These are phyloP conservation scores for Actinia equina DNA, from an alignment of 64 coral and sea anemone genomes.

Conservation along the genomic window DNA sequence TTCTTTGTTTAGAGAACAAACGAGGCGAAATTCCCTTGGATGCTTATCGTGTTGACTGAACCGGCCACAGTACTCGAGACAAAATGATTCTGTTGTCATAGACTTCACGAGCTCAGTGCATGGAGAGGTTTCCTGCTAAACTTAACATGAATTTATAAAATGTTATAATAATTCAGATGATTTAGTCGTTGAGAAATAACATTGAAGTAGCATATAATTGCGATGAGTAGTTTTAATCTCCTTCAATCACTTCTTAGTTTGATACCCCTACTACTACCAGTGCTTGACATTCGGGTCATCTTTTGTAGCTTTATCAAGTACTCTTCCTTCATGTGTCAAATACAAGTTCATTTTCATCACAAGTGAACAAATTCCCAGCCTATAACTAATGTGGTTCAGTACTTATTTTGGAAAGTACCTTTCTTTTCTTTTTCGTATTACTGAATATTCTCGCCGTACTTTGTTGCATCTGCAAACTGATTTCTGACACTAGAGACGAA, in stretches of 20 bases:
- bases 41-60: background rate
- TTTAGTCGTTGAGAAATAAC: background rate
- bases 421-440: too few species aligned
- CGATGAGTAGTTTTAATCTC: background rate
- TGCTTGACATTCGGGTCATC: background rate
- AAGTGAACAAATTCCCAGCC: too few species aligned
- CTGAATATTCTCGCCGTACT: too few species aligned
- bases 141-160: background rate
- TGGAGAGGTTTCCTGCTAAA: background rate
- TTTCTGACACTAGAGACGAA: too few species aligned
- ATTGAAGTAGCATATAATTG: background rate
- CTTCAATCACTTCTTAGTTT: background rate
- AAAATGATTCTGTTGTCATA: too few species aligned
- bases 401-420: too few species aligned
- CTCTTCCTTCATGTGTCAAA: background rate
- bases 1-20: constrained; percentile 3
- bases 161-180: background rate
- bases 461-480: too few species aligned
- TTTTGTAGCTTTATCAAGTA: background rate
- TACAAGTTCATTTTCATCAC: background rate
- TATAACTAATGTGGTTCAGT: too few species aligned
- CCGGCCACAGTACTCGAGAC: background rate
- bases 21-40: background rate
- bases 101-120: too few species aligned
- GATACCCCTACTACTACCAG: background rate